Evolutionary conservation across 2,888 invertebrate species (phyloP), one percentile per base, ranked within the genome.

Genomic region (Ochropleura leucogaster): DNA sequence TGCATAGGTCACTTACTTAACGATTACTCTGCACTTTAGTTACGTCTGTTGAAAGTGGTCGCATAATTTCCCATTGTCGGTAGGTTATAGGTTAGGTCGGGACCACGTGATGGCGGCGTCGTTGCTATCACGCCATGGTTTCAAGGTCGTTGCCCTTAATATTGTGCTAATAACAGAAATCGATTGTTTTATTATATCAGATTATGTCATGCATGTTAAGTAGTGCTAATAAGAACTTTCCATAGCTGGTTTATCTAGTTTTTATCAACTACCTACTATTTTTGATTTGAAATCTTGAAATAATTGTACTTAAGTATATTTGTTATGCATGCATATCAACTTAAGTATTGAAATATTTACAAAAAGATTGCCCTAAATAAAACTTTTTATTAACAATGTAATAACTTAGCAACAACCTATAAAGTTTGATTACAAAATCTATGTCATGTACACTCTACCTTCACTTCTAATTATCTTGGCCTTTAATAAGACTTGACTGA

Each of bases 41-140:
- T 46, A 2, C 49, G 60, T 76, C 44, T 30, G 49, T 55, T 59
- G 63, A 42, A 46, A 18, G 8, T 18, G n/a, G 42, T 46, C 55
- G 65, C 62, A 49, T 49, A 63, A 68, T 77, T 68, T 65, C 20
- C 49, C 64, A 57, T 71, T 83, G 30, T 79, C 85, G 86, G 86
- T 83, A 42, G 42, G n/a, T 76, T 83, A 44, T 89, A 88, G 88
- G 88, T 88, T 88, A 88, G 74, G 80, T 63, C 57, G 66, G 51
- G 6, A 67, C 83, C 88, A 88, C 83, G 88, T 88, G 88, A 88
- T 14, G n/a, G 12, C 55, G 68, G 55, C 64, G 59, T 49, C 63
- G 69, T 70, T 77, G 63, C 71, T 75, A 80, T 85, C 82, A 75
- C 79, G 84, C 79, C 76, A 79, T 80, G 57, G 44, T 42, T 42